Evolutionary conservation across 1,140 invertebrate species (phyloP), one percentile per base, ranked within the genome.

Genomic region (Cydia amplana): DNA sequence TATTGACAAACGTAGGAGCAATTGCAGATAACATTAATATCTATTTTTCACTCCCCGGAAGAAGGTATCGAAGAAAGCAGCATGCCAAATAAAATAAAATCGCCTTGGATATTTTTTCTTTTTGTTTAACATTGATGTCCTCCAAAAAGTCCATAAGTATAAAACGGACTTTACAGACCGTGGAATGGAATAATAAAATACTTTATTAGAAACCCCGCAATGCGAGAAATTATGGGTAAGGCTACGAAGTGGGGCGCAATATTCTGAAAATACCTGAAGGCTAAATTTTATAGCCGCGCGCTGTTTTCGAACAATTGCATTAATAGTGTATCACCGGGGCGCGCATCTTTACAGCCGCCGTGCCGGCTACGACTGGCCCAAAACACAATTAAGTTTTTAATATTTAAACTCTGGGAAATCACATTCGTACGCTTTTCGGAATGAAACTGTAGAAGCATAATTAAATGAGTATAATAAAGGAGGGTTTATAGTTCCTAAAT

Each of bases 241-340:
- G 83, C 85, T 83, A 87, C 83, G 83, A 88, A 90, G 83, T 88
- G 82, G 85, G 83, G 83, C 83, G 86, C 83, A 87, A 85, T 89
- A 87, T 90, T 89, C 84, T 84, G 43, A 16, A 16, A 46, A 46
- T 46, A 90, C 89, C 88, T 91, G 88, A 88, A 89, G 87, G 90
- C 88, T 86, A 89, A 87, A 89, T 89, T 91, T 90, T 90, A 91
- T 90, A 85, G 85, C 86, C 84, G 76, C 78, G 83, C 85, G 82
- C 83, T 87, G 88, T 90, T 90, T 88, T 89, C 86, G 84, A 91
- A 89, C 88, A 89, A 90, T 91, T 88, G 88, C 90, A 91, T 90
- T 90, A 90, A 90, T 89, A 91, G 87, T 89, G 85, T 89, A 90
- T 90, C 90, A 91, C 84, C 82, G 82, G 83, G 79, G 80, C 78